These are phyloP conservation scores for Heteronetta atricapilla DNA, from an alignment of 2,113 vertebrate species.

Conservation along the genomic window DNA sequence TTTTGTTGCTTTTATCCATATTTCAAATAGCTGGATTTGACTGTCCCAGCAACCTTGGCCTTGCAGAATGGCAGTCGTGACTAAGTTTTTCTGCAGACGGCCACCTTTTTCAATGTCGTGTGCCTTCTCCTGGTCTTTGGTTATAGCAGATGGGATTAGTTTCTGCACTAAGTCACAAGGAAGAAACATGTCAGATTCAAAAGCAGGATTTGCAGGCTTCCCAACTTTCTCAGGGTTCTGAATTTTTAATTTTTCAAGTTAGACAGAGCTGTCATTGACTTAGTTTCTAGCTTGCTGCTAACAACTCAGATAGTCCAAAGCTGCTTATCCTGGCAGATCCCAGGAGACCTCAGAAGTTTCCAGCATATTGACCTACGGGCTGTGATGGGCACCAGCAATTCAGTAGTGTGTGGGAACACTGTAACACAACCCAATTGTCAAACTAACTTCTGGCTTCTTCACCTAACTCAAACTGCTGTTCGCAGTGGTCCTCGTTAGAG, in stretches of 20 bases:
- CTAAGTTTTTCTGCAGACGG: neutral
- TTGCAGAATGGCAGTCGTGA: neutral
- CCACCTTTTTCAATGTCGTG: neutral
- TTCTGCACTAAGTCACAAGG: fast-evolving
- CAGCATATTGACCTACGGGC: neutral
- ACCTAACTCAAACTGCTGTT: neutral
- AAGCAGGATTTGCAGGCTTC: neutral
- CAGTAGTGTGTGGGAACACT: neutral
- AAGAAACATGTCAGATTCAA: neutral
- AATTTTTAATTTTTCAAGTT: neutral
- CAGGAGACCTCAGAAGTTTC: neutral
- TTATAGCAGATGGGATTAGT: neutral
- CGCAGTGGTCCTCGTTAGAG: neutral
- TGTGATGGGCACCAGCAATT: neutral
- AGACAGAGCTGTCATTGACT: neutral
- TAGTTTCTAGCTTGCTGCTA: neutral
- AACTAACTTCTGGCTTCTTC: neutral
- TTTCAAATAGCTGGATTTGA: neutral
- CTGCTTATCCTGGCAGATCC: neutral
- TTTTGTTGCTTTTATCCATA: neutral
- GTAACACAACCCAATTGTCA: neutral
- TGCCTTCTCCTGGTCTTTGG: neutral
- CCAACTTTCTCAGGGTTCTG: neutral
- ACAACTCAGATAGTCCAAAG: neutral
- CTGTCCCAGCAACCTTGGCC: neutral